These are phyloP conservation scores for Cryptus armator DNA, from an alignment of 2,888 invertebrate species.

Conservation along the genomic window DNA sequence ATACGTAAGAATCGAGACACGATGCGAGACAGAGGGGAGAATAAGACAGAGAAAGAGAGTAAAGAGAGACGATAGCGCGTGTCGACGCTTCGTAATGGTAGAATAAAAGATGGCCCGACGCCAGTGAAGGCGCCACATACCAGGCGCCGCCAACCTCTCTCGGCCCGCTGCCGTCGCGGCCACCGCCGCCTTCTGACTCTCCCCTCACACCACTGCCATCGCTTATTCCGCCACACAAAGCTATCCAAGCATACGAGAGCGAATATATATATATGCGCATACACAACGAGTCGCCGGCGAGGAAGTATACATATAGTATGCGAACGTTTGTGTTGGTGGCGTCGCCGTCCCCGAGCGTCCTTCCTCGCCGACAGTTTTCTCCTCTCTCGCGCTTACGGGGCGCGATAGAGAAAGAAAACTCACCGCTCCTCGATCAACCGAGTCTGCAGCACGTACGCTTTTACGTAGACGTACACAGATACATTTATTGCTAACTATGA, in stretches of 20 bases:
- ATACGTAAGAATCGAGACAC: conserved; percentile 43
- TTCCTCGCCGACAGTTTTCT: conserved; percentile 57
- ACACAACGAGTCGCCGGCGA: conserved; percentile 21
- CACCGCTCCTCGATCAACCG: conserved; percentile 59
- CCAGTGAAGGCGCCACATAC: conserved; percentile 84
- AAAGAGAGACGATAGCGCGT: conserved; percentile 73
- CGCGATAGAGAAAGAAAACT: neutral
- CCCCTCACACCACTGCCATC: conserved; percentile 60
- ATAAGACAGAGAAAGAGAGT: conserved; percentile 39
- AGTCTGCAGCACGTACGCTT: conserved; percentile 54
- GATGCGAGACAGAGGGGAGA: conserved; percentile 32
- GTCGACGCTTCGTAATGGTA: conserved; percentile 82
- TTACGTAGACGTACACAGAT: conserved; percentile 58
- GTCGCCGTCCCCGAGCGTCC: conserved; percentile 70
- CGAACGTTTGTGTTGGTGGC: conserved; percentile 57
- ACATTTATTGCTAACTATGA: conserved; percentile 65
- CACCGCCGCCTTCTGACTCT: conserved; percentile 27
- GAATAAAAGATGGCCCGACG: conserved; percentile 83
- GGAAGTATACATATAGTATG: conserved; percentile 44
- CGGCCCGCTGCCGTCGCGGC: conserved; percentile 62
- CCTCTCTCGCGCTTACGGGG: conserved; percentile 23
- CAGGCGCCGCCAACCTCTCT: conserved; percentile 82
- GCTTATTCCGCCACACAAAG: conserved; percentile 50
- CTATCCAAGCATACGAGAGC: conserved; percentile 29
- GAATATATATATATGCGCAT: neutral